Percentiles rank a stretch among this genome's conserved stretches.
Evolutionary conservation across 2,797 vertebrate genomes (phyloP).

Genomic region (Clarias pachynema): DNA sequence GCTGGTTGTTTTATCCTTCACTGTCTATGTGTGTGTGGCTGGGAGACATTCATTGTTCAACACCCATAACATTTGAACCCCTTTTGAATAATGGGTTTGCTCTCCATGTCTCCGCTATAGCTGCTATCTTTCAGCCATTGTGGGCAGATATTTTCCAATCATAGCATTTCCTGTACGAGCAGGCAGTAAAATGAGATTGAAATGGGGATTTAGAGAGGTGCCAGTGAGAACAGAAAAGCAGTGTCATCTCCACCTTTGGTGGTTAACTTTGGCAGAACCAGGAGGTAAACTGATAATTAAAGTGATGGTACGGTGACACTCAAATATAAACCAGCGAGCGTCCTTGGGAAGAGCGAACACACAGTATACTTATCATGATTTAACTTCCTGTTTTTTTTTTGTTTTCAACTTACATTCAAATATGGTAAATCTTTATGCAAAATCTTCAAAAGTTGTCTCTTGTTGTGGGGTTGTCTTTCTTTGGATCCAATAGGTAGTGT

Average conservation of each 20-base stretch:
- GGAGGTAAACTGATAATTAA: constrained; percentile 32
- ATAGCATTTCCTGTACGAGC: not conserved
- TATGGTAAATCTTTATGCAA: constrained; percentile 3
- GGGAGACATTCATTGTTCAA: constrained; percentile 40
- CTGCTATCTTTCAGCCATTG: not conserved
- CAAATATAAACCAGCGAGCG: constrained; percentile 13
- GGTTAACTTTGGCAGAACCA: constrained; percentile 16
- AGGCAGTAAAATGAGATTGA: constrained; percentile 16
- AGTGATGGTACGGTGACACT: constrained; percentile 19
- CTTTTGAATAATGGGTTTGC: constrained; percentile 37
- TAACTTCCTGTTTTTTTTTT: not conserved
- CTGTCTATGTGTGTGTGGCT: constrained; percentile 10
- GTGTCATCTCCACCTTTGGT: constrained; percentile 26
- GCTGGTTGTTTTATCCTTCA: constrained; percentile 32
- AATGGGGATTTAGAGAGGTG: constrained; percentile 2
- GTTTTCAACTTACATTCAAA: constrained; percentile 5
- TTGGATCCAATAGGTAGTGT: not conserved
- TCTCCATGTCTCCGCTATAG: constrained; percentile 34
- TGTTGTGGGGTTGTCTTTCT: not conserved
- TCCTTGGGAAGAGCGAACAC: not conserved
- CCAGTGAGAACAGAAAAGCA: constrained; percentile 31
- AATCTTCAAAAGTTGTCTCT: not conserved
- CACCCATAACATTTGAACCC: constrained; percentile 33
- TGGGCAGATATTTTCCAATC: not conserved
- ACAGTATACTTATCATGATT: constrained; percentile 13